Conservation (phyloP, 1,140 invertebrate genomes). For the Pseudobourletiella spinata region DNA sequence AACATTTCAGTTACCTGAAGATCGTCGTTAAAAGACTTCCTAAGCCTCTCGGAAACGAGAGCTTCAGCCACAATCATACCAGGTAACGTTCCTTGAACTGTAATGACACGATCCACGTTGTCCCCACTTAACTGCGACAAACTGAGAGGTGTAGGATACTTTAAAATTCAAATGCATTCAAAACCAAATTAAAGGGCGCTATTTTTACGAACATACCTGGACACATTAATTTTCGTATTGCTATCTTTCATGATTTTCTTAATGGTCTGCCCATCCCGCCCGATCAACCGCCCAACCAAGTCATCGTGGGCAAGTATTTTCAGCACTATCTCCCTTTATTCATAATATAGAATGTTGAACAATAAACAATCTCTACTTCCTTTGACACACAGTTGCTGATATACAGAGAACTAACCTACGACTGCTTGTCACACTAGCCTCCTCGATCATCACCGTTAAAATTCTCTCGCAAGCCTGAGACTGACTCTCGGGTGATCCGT, state of each 20-base stretch:
- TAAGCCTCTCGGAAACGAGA: slow-evolving; percentile 85
- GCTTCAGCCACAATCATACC: slow-evolving; percentile 90
- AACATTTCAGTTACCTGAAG: not conserved
- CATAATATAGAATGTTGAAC: not conserved
- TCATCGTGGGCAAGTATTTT: slow-evolving; percentile 97
- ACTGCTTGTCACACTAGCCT: slow-evolving; percentile 66
- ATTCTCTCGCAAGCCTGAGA: slow-evolving; percentile 93
- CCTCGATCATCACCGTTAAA: slow-evolving; percentile 93
- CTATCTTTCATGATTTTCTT: slow-evolving; percentile 98
- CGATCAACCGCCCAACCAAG: slow-evolving; percentile 52
- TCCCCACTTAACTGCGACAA: slow-evolving; percentile 23
- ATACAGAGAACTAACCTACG: not conserved
- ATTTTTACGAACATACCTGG: slow-evolving; percentile 48
- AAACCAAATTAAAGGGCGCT: no score
- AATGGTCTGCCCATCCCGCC: slow-evolving; percentile 91
- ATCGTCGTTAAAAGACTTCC: slow-evolving; percentile 93
- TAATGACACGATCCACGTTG: slow-evolving; percentile 76
- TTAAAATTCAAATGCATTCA: not conserved
- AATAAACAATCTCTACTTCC: not conserved
- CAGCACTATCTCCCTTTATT: slow-evolving; percentile 65
- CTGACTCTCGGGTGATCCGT: slow-evolving; percentile 93
- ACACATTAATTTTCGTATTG: slow-evolving; percentile 93
- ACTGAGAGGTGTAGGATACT: not conserved
- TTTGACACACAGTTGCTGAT: not conserved
- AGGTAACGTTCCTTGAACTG: slow-evolving; percentile 80